phyloP scores from a whole-genome alignment of 2,113 vertebrate genomes.

The Rissa tridactyla region DNA sequence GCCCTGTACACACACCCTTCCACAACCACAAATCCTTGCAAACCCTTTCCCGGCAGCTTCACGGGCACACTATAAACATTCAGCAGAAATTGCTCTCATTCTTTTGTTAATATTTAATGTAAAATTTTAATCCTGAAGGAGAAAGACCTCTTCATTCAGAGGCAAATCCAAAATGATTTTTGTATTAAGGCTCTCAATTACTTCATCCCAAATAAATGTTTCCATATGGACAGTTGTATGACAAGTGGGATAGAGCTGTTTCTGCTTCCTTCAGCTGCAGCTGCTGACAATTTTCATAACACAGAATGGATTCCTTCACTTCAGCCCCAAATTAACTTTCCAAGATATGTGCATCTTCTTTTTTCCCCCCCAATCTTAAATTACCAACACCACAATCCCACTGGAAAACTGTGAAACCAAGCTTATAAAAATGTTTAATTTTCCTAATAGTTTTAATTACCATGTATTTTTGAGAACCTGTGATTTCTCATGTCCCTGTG shows the following conservation, averaged over 20 bases:
- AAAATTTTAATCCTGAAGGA: constrained; percentile 2
- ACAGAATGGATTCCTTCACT: constrained; percentile 19
- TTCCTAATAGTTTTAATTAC: constrained; percentile 54
- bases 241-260: constrained; percentile 8
- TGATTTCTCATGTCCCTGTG: neutral
- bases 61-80: neutral
- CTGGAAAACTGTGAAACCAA: neutral
- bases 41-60: neutral
- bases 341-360: neutral
- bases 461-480: neutral
- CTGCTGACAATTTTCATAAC: constrained; percentile 40
- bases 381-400: neutral
- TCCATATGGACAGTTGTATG: constrained; percentile 44
- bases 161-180: constrained; percentile 23
- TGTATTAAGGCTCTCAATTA: constrained; percentile 38
- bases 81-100: constrained; percentile 10
- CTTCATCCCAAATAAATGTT: neutral
- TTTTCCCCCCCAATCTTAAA: neutral
- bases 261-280: constrained; percentile 19
- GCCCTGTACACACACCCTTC: neutral
- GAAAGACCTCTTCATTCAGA: constrained; percentile 10
- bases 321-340: neutral
- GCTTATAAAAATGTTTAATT: constrained; percentile 34
- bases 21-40: neutral
- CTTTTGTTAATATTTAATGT: constrained; percentile 48